Percentiles rank a stretch among this genome's conserved stretches.
Conservation (phyloP, 2,888 invertebrate genomes). For the Thyatira batis region DNA sequence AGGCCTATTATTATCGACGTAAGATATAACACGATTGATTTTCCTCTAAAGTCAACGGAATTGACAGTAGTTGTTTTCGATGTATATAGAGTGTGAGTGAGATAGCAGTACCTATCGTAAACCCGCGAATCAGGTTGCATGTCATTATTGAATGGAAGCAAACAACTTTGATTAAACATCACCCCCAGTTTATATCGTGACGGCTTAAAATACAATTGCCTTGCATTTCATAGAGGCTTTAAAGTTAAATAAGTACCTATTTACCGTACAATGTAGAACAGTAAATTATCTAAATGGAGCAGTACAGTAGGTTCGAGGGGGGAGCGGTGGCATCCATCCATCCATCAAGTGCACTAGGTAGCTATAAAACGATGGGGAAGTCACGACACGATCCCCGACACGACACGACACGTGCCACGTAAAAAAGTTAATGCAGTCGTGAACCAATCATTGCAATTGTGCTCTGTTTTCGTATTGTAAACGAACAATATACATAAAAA, state of each 20-base stretch:
- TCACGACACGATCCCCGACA: slow-evolving; percentile 30
- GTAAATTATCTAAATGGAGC: not conserved
- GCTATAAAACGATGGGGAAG: slow-evolving; percentile 34
- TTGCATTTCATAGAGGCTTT: not conserved
- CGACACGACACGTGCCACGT: not conserved
- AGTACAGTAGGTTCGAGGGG: not conserved
- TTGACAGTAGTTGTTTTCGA: no score
- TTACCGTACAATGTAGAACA: not conserved
- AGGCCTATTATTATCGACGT: no score
- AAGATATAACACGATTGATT: no score
- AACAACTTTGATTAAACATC: not conserved
- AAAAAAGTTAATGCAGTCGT: slow-evolving; percentile 15
- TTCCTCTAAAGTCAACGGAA: no score
- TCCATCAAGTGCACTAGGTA: slow-evolving; percentile 9
- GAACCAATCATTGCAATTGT: not conserved
- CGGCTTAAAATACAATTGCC: not conserved
- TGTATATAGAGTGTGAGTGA: no score
- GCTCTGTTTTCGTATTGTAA: not conserved
- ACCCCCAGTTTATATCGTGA: not conserved
- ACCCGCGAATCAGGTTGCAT: not conserved
- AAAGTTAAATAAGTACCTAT: not conserved
- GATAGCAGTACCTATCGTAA: no score
- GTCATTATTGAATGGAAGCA: not conserved
- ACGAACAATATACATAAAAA: not conserved
- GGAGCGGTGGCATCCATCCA: not conserved